Conservation (phyloP, 2,888 invertebrate genomes). For the Caenorhabditis japonica region DNA sequence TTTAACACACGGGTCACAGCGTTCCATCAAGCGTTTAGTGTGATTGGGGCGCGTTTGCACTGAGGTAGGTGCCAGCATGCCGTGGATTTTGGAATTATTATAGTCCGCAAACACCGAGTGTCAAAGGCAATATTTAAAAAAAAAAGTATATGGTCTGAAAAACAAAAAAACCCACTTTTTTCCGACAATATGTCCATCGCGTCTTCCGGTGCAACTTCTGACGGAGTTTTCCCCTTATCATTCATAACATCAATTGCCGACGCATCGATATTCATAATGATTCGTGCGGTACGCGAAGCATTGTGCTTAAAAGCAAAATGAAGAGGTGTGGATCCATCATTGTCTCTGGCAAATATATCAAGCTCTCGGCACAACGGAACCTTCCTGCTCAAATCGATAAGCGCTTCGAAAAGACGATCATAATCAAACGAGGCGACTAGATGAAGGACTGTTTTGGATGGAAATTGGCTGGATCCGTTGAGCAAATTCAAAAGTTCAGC, state of each 20-base stretch:
- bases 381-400: conserved; percentile 78
- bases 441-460: conserved; percentile 82
- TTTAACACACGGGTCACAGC: no score
- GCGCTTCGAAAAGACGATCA: conserved; percentile 84
- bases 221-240: conserved; percentile 57
- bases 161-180: conserved; percentile 30
- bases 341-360: conserved; percentile 90
- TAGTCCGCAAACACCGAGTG: no score
- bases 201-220: conserved; percentile 49
- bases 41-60: no score
- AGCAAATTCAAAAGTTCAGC: conserved; percentile 10
- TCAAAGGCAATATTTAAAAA: no score
- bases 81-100: no score
- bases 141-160: no score
- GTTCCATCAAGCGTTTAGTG: no score
- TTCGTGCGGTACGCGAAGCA: conserved; percentile 13
- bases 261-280: conserved; percentile 15
- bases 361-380: conserved; percentile 90
- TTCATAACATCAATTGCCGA: conserved; percentile 54
- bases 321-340: conserved; percentile 91
- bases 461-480: conserved; percentile 41
- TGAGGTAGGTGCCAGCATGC: no score
- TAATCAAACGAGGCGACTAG: conserved; percentile 92
- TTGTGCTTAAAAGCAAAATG: conserved; percentile 43
- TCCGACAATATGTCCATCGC: conserved; percentile 20